phyloP scores from a whole-genome alignment of 2,113 vertebrate genomes.

The Proterorhinus semilunaris region DNA sequence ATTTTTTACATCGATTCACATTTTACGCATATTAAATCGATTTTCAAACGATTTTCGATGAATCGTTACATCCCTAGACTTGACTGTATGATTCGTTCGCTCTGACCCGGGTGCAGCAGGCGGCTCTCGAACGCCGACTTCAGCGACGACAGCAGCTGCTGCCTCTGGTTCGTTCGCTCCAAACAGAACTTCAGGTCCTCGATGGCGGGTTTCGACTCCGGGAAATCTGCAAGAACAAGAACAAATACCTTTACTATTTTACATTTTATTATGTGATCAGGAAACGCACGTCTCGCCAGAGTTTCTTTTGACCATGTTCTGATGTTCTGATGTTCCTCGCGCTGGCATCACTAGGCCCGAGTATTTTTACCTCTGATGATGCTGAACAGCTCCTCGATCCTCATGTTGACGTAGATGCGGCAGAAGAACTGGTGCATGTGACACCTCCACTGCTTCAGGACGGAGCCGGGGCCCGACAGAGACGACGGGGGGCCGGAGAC shows the following conservation, averaged over 20 bases:
- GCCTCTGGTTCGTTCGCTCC: constrained; percentile 92
- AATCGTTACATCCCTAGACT: too few relatives aligned
- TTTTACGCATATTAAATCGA: too few relatives aligned
- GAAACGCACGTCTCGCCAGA: too few relatives aligned
- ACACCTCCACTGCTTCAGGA: constrained; percentile 90
- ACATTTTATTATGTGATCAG: too few relatives aligned
- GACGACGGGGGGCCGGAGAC: not conserved
- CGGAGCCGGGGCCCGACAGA: constrained; percentile 33
- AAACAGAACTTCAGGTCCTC: constrained; percentile 95
- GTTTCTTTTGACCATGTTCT: too few relatives aligned
- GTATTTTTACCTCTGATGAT: constrained; percentile 87
- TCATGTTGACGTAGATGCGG: constrained; percentile 91
- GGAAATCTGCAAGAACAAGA: constrained; percentile 82
- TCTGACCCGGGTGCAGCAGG: constrained; percentile 90
- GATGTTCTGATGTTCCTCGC: too few relatives aligned
- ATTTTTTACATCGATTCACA: too few relatives aligned
- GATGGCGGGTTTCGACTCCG: constrained; percentile 93
- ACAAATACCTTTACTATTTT: not conserved
- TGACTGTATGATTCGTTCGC: too few relatives aligned
- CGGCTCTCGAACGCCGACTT: constrained; percentile 90
- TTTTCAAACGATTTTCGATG: too few relatives aligned
- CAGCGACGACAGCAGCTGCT: constrained; percentile 90
- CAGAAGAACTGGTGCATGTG: constrained; percentile 97
- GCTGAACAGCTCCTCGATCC: constrained; percentile 96
- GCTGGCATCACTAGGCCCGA: too few relatives aligned